Evolutionary conservation across 2,113 vertebrate genomes (phyloP).

Genomic region (Prietella phreatophila): DNA sequence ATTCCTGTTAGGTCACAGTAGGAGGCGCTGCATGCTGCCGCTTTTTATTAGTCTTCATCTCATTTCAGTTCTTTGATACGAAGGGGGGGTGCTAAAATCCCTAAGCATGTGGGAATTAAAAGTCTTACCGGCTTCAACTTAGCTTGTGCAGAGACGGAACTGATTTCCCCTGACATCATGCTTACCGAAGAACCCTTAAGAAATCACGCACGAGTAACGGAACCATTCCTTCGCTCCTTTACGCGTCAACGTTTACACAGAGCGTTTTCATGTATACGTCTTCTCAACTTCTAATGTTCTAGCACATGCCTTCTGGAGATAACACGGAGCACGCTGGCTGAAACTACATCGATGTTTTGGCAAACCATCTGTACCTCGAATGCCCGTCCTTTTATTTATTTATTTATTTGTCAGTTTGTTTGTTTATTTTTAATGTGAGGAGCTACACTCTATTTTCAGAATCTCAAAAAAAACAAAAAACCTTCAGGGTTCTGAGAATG

Average conservation of each 20-base stretch:
- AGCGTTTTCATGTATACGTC: background rate
- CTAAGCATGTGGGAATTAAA: background rate
- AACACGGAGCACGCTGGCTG: background rate
- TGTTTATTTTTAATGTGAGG: background rate
- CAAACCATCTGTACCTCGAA: background rate
- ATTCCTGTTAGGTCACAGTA: conserved; percentile 18
- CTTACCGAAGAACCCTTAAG: background rate
- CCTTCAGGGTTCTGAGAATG: background rate
- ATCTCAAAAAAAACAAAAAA: background rate
- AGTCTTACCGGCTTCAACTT: background rate
- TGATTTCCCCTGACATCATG: background rate
- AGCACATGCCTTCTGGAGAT: background rate
- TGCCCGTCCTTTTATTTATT: background rate
- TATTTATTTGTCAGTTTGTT: background rate
- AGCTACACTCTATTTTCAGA: background rate
- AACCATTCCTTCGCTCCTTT: background rate
- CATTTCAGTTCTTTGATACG: background rate
- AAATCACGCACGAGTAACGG: background rate
- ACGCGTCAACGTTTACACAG: too few relatives aligned
- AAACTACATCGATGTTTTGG: background rate
- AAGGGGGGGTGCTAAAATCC: background rate
- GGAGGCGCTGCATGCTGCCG: background rate
- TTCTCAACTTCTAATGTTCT: background rate
- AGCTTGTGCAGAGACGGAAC: background rate
- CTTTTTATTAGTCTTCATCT: conserved; percentile 16